Evolutionary conservation across 2,888 invertebrate species (phyloP).

Genomic region (Coleophora flavipennella): DNA sequence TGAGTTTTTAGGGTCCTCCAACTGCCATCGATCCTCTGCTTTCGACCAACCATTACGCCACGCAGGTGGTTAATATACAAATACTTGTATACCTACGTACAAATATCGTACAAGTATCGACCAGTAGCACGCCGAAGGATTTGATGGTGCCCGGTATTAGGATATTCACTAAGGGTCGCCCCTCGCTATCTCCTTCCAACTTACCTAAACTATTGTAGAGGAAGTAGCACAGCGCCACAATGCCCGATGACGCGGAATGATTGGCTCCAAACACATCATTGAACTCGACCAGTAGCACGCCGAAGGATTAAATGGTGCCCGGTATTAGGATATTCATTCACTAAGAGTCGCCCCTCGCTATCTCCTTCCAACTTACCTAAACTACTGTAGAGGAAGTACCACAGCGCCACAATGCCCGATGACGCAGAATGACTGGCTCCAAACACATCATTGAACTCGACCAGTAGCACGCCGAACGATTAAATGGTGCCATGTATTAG

Average conservation of each 20-base stretch:
- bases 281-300: conserved; percentile 87
- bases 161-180: conserved; percentile 79
- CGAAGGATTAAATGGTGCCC: conserved; percentile 90
- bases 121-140: conserved; percentile 88
- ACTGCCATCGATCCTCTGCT: too few species aligned
- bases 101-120: too few species aligned
- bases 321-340: conserved; percentile 89
- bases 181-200: too few species aligned
- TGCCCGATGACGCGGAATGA: conserved; percentile 83
- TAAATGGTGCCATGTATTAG: conserved; percentile 90
- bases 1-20: too few species aligned
- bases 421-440: conserved; percentile 80
- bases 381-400: conserved; percentile 91
- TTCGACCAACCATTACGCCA: too few species aligned
- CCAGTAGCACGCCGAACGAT: conserved; percentile 88
- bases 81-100: too few species aligned
- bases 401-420: conserved; percentile 88
- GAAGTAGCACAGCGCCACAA: conserved; percentile 91
- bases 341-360: background rate
- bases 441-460: conserved; percentile 87
- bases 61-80: too few species aligned
- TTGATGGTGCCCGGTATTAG: conserved; percentile 90
- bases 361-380: conserved; percentile 80
- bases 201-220: conserved; percentile 90
- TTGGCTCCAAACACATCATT: conserved; percentile 83